These are phyloP conservation scores for Drosophila lowei DNA, from an alignment of 1,140 invertebrate genomes.

Conservation along the genomic window DNA sequence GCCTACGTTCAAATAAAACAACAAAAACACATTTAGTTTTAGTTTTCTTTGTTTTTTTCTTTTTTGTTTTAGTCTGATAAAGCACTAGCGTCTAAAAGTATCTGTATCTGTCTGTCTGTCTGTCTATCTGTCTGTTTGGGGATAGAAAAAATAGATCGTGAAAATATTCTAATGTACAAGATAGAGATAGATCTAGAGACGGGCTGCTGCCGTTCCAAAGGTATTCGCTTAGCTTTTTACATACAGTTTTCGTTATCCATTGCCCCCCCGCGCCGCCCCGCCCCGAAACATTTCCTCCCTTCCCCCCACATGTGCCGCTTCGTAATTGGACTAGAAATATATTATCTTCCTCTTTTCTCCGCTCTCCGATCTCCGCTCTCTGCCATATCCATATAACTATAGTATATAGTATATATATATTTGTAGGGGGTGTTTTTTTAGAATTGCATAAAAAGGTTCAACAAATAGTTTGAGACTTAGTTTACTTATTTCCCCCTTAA, in stretches of 20 bases:
- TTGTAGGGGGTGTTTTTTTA: slow-evolving; percentile 21
- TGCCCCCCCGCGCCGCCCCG: no score
- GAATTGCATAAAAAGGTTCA: slow-evolving; percentile 56
- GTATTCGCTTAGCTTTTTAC: no score
- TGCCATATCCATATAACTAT: slow-evolving; percentile 27
- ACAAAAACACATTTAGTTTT: slow-evolving; percentile 48
- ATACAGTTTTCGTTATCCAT: no score
- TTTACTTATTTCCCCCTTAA: not conserved
- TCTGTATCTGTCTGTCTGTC: not conserved
- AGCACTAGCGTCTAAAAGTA: slow-evolving; percentile 58
- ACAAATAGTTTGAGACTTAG: slow-evolving; percentile 47
- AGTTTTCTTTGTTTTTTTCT: slow-evolving; percentile 29
- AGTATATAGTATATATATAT: slow-evolving; percentile 10
- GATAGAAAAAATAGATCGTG: slow-evolving; percentile 52
- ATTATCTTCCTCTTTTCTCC: slow-evolving; percentile 22
- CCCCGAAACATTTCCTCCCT: not conserved
- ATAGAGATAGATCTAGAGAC: slow-evolving; percentile 1
- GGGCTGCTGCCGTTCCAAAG: no score
- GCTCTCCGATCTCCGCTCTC: not conserved
- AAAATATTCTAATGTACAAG: slow-evolving; percentile 5
- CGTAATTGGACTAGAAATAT: slow-evolving; percentile 75
- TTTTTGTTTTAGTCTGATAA: slow-evolving; percentile 45
- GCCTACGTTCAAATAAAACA: slow-evolving; percentile 51
- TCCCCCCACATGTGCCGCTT: slow-evolving; percentile 27
- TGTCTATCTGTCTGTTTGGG: slow-evolving; percentile 21